phyloP scores from a whole-genome alignment of 2,113 vertebrate genomes.

The Alouatta palliata region DNA sequence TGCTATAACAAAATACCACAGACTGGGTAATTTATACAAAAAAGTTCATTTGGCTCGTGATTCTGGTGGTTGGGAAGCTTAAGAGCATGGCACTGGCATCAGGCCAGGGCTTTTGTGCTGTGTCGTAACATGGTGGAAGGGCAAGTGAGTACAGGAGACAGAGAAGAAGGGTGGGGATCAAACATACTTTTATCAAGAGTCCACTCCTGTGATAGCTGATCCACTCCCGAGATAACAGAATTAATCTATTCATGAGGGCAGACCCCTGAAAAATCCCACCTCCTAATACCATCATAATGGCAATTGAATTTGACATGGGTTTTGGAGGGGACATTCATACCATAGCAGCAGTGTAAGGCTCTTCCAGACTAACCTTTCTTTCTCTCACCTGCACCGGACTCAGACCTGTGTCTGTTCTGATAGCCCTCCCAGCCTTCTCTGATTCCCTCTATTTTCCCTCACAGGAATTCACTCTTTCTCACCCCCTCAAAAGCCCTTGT shows the following conservation, averaged over 20 bases:
- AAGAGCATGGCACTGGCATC: not conserved
- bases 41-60: not conserved
- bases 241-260: not conserved
- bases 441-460: not conserved
- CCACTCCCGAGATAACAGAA: not conserved
- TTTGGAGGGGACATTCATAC: not conserved
- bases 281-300: not conserved
- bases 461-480: not conserved
- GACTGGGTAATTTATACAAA: not conserved
- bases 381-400: not conserved
- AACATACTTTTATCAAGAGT: not conserved
- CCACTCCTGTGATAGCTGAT: not conserved
- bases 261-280: not conserved
- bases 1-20: not conserved
- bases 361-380: not conserved
- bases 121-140: not conserved
- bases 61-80: not conserved
- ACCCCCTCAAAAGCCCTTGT: not conserved
- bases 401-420: not conserved
- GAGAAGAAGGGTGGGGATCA: not conserved
- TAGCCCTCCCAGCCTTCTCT: not conserved
- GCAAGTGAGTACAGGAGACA: not conserved
- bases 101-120: not conserved
- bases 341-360: not conserved
- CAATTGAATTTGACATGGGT: not conserved